These are phyloP conservation scores for Acropternis orthonyx DNA, from an alignment of 2,797 vertebrate genomes.

Conservation along the genomic window DNA sequence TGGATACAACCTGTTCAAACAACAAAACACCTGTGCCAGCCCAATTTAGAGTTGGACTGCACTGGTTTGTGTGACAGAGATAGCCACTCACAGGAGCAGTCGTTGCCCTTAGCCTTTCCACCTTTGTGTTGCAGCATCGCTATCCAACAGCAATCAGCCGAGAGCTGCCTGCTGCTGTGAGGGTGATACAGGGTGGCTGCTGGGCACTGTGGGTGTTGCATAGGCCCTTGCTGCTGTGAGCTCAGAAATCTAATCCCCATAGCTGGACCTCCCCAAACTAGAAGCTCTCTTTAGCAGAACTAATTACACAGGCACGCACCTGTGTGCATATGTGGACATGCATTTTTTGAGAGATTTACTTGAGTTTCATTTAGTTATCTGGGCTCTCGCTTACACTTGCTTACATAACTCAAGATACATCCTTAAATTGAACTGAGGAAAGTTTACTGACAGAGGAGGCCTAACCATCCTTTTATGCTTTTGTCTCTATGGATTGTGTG, in stretches of 20 bases:
- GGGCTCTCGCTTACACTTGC: not conserved
- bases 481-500: not conserved
- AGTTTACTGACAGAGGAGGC: not conserved
- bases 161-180: not conserved
- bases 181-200: not conserved
- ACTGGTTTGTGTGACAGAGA: not conserved
- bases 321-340: rapidly evolving
- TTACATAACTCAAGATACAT: not conserved
- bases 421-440: not conserved
- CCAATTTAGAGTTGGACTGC: not conserved
- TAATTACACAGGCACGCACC: not conserved
- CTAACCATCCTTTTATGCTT: not conserved
- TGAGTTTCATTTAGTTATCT: not conserved
- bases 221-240: not conserved
- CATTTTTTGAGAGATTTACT: not conserved
- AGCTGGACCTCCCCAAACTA: not conserved
- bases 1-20: not conserved
- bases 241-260: not conserved
- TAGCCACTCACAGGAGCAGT: not conserved
- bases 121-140: rapidly evolving
- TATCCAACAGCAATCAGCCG: not conserved
- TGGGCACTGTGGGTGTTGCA: not conserved
- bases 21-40: not conserved
- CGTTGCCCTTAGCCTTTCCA: not conserved
- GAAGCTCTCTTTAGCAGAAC: not conserved